Evolutionary conservation across 2,113 vertebrate species (phyloP).

Genomic region (Oenanthe melanoleuca): DNA sequence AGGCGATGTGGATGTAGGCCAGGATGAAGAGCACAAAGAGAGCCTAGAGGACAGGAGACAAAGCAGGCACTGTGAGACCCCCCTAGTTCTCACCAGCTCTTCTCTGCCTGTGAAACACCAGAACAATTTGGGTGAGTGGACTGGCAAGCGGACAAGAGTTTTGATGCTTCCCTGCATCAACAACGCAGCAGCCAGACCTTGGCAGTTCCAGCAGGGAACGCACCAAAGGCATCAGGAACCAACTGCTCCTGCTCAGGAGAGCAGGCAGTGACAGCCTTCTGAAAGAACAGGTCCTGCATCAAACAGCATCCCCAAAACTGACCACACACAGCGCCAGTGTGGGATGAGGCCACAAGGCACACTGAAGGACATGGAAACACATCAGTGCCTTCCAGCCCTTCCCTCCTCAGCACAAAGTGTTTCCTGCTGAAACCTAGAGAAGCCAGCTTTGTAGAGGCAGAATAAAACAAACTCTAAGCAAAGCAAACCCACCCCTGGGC

Average conservation of each 20-base stretch:
- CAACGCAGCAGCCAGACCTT: fast-evolving
- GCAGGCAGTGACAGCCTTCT: neutral
- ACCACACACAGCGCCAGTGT: fast-evolving
- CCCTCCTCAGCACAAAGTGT: neutral
- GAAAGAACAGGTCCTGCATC: neutral
- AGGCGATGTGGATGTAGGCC: conserved; percentile 97
- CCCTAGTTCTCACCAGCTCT: neutral
- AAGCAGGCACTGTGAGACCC: neutral
- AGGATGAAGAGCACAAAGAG: conserved; percentile 96
- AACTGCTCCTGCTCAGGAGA: neutral
- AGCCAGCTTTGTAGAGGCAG: neutral
- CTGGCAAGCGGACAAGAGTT: neutral
- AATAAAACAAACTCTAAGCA: neutral
- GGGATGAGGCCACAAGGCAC: neutral
- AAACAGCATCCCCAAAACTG: fast-evolving
- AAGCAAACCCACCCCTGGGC: neutral
- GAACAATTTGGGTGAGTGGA: fast-evolving
- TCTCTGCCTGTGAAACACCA: neutral
- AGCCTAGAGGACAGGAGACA: conserved; percentile 74
- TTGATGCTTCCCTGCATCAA: neutral
- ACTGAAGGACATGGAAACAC: fast-evolving
- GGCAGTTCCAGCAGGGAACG: neutral
- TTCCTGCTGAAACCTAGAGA: neutral
- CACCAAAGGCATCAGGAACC: neutral
- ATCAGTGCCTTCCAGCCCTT: fast-evolving